These are phyloP conservation scores for Bombyx mandarina DNA, from an alignment of 1,140 invertebrate genomes.

Conservation along the genomic window DNA sequence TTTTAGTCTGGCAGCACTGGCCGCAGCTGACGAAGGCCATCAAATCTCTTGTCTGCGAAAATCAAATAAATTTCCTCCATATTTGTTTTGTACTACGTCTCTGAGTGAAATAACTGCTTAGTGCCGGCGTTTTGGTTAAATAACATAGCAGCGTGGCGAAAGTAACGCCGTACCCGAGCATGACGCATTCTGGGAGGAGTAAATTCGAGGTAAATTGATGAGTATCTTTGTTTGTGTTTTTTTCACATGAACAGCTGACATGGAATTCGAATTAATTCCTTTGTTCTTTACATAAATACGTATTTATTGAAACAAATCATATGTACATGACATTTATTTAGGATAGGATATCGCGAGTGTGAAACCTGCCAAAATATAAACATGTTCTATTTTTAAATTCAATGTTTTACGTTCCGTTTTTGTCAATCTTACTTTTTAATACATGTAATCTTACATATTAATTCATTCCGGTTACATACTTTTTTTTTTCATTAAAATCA, in stretches of 20 bases:
- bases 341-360: too few relatives aligned
- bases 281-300: conserved; percentile 20
- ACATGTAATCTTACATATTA: too few relatives aligned
- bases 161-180: conserved; percentile 59
- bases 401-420: not conserved
- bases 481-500: too few relatives aligned
- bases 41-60: conserved; percentile 34
- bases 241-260: conserved; percentile 51
- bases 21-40: conserved; percentile 22
- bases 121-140: conserved; percentile 27
- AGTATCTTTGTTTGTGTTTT: too few relatives aligned
- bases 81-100: conserved; percentile 33
- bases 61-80: conserved; percentile 37
- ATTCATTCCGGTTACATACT: too few relatives aligned
- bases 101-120: conserved; percentile 11
- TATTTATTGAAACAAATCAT: not conserved
- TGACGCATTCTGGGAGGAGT: conserved; percentile 73
- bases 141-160: conserved; percentile 54
- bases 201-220: conserved; percentile 71
- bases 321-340: too few relatives aligned
- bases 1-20: conserved; percentile 7
- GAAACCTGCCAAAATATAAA: not conserved
- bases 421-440: too few relatives aligned
- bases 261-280: conserved; percentile 20
- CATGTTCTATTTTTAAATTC: conserved; percentile 1